phyloP scores from a whole-genome alignment of 2,797 vertebrate genomes.

The Steatocranus sp. region DNA sequence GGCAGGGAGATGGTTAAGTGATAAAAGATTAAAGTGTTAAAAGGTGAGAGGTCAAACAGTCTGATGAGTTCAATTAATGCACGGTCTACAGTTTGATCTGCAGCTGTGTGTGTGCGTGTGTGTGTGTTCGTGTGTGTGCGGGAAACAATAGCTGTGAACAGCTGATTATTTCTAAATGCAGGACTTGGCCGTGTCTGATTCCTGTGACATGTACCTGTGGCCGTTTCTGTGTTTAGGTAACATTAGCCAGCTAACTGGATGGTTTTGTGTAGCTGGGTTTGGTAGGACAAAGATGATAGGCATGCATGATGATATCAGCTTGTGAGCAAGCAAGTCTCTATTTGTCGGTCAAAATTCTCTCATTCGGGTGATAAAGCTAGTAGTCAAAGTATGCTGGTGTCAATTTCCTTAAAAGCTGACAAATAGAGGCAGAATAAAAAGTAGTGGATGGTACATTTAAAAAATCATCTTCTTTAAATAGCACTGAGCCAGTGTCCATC shows the following conservation, averaged over 20 bases:
- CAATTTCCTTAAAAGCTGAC: not conserved
- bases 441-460: not conserved
- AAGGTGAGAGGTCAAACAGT: not conserved
- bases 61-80: constrained; percentile 37
- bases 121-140: not conserved
- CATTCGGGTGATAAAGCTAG: not conserved
- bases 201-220: not conserved
- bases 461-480: not conserved
- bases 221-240: not conserved
- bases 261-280: not conserved
- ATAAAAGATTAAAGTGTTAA: not conserved
- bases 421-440: not conserved
- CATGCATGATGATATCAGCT: not conserved
- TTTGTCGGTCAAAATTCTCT: not conserved
- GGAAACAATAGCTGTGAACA: constrained; percentile 47
- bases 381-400: not conserved
- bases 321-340: not conserved
- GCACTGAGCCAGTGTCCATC: not conserved
- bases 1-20: not conserved
- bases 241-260: not conserved
- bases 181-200: not conserved
- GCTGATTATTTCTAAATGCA: constrained; percentile 55
- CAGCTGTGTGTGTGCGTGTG: not conserved
- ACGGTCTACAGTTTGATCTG: not conserved
- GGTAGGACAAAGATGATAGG: not conserved